A percentile compares a stretch with the other conserved stretches of the same genome.
Evolutionary conservation across 1,140 invertebrate genomes (phyloP).

Genomic region (Euschistus heros): DNA sequence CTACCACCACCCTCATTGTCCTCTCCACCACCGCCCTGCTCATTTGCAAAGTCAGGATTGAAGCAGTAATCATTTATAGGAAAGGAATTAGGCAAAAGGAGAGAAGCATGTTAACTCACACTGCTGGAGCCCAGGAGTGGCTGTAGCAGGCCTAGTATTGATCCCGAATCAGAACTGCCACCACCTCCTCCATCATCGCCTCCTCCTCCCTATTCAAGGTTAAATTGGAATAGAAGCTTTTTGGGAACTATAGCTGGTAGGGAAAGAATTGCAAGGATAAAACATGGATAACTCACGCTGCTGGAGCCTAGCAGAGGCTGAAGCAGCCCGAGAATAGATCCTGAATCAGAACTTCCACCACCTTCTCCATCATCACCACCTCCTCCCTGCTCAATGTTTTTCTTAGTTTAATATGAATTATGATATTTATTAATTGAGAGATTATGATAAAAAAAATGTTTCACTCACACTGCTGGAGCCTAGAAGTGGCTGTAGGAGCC

Average conservation of each 20-base stretch:
- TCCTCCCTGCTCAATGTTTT: not conserved
- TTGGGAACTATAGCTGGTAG: not conserved
- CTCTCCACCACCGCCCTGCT: slow-evolving; percentile 13
- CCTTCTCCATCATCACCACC: slow-evolving; percentile 16
- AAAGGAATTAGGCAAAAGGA: no score
- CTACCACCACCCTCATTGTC: slow-evolving; percentile 15
- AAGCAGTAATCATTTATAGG: not conserved
- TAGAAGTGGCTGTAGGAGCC: slow-evolving; percentile 25
- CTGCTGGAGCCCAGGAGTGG: slow-evolving; percentile 29
- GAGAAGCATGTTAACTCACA: slow-evolving; percentile 17
- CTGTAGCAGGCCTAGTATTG: slow-evolving; percentile 28
- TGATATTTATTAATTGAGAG: no score
- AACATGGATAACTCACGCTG: slow-evolving; percentile 24
- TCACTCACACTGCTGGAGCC: slow-evolving; percentile 27
- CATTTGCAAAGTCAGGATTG: not conserved
- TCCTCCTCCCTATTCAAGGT: not conserved
- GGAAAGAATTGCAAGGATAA: not conserved
- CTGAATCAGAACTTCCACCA: slow-evolving; percentile 29
- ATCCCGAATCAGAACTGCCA: slow-evolving; percentile 29
- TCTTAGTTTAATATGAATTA: not conserved
- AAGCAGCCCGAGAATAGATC: slow-evolving; percentile 28
- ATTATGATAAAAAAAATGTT: not conserved
- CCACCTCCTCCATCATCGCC: slow-evolving; percentile 15
- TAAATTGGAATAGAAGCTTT: slow-evolving; percentile 3
- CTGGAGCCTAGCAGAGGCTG: slow-evolving; percentile 29